Conservation (phyloP, 2,113 vertebrate genomes). For the Onychostruthus taczanowskii region DNA sequence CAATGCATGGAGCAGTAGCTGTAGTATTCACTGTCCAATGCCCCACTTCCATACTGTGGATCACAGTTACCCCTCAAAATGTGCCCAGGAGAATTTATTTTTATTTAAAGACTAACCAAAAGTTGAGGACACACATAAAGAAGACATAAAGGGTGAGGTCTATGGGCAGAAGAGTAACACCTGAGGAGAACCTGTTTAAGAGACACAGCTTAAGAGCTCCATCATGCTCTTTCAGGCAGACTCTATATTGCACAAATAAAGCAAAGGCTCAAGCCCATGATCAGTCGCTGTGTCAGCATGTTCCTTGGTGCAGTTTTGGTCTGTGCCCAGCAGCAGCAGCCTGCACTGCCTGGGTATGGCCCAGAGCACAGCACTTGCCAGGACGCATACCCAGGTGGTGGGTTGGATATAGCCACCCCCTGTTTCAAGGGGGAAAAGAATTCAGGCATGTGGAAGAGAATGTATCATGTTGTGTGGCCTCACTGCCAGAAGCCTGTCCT, state of each 20-base stretch:
- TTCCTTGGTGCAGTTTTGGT: not conserved
- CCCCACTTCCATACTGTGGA: not conserved
- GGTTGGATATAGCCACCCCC: not conserved
- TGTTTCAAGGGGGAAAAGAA: not conserved
- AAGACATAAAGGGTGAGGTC: not conserved
- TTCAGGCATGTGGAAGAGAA: not conserved
- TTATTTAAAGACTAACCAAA: not conserved
- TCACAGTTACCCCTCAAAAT: not conserved
- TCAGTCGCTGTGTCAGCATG: not conserved
- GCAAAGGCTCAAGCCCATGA: not conserved
- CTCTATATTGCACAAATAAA: not conserved
- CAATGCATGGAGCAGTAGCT: not conserved
- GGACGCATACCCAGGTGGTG: not conserved
- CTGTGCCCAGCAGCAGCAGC: not conserved
- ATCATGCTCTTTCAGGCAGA: not conserved
- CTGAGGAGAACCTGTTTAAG: not conserved
- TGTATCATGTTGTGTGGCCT: not conserved
- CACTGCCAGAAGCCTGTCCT: not conserved
- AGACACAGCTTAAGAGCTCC: not conserved
- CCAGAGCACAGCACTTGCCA: not conserved
- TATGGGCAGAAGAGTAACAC: not conserved
- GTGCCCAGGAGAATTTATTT: not conserved
- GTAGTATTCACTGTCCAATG: not conserved
- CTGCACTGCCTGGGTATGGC: rapidly evolving
- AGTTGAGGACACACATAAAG: not conserved